Evolutionary conservation across 2,113 vertebrate species (phyloP).

Genomic region (Dipodomys spectabilis): DNA sequence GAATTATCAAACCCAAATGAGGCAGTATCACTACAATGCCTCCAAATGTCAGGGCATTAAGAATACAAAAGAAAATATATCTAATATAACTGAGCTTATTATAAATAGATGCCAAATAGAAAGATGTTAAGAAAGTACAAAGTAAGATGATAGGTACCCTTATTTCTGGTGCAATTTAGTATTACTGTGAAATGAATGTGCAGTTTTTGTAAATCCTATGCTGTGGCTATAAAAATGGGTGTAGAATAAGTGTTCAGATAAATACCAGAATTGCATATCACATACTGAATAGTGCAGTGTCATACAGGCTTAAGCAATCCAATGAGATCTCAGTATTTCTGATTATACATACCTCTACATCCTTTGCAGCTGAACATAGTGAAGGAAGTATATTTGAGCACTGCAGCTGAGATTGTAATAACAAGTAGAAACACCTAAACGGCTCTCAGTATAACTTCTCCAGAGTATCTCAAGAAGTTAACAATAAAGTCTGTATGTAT

Average conservation of each 20-base stretch:
- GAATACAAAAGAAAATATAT: not conserved
- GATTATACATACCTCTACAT: conserved; percentile 43
- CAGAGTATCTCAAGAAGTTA: too few species aligned
- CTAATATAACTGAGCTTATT: not conserved
- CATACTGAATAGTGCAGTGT: conserved; percentile 52
- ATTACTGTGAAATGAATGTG: not conserved
- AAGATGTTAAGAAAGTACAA: not conserved
- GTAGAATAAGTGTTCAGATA: not conserved
- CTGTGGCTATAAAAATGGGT: not conserved
- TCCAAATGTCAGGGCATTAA: not conserved
- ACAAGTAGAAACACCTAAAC: too few species aligned
- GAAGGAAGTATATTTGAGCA: too few species aligned
- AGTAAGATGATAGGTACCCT: not conserved
- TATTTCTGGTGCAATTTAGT: not conserved
- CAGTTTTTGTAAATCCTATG: not conserved
- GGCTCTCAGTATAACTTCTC: too few species aligned
- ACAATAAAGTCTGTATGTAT: too few species aligned
- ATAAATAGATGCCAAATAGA: not conserved
- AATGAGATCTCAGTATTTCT: conserved; percentile 66
- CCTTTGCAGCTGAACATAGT: too few species aligned
- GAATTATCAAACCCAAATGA: not conserved
- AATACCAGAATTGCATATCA: not conserved
- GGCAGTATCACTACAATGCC: not conserved
- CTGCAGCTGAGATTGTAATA: too few species aligned
- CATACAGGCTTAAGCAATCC: conserved; percentile 45